phyloP scores from a whole-genome alignment of 2,113 vertebrate species.

The Leiothrix lutea region DNA sequence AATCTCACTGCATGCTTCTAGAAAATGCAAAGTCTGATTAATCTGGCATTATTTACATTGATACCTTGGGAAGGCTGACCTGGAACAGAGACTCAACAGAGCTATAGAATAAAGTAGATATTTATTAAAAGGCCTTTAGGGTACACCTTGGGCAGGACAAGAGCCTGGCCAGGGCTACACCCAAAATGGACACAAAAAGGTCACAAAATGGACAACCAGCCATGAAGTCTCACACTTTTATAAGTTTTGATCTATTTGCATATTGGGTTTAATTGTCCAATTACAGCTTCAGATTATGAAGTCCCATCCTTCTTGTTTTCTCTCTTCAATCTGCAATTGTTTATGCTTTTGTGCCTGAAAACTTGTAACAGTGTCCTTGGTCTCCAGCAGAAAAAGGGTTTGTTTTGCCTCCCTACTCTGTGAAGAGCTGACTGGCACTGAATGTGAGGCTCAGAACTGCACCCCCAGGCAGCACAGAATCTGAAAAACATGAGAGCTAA shows the following conservation, averaged over 20 bases:
- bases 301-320: neutral
- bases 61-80: neutral
- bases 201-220: neutral
- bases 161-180: neutral
- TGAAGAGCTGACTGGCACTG: neutral
- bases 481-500: neutral
- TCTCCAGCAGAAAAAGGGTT: neutral
- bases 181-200: neutral
- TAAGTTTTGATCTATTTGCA: neutral
- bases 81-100: neutral
- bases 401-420: neutral
- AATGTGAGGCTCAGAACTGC: neutral
- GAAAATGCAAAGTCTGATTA: neutral
- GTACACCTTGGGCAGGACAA: neutral
- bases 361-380: neutral
- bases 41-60: neutral
- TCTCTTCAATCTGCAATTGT: neutral
- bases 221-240: neutral
- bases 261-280: neutral
- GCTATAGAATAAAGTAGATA: neutral
- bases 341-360: neutral
- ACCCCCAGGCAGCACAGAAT: neutral
- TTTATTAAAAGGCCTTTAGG: neutral
- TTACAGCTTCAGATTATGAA: neutral
- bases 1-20: neutral